Percentiles rank a stretch among this genome's conserved stretches.
phyloP scores from a whole-genome alignment of 2,797 vertebrate species.

The Lates japonicus region DNA sequence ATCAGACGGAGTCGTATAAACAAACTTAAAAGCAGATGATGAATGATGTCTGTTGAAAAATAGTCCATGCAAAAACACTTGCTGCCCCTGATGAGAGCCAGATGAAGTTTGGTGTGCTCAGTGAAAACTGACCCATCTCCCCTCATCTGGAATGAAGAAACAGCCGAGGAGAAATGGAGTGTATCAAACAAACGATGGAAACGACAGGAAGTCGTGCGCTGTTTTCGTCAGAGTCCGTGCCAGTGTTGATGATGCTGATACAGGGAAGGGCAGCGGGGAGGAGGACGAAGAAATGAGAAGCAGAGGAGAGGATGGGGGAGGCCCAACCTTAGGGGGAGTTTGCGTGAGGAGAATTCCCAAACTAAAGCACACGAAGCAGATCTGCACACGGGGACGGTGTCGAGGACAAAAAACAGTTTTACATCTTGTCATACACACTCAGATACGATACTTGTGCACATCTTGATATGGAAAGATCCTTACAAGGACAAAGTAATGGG shows the following conservation, averaged over 20 bases:
- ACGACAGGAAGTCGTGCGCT: slow-evolving; percentile 63
- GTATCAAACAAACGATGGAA: slow-evolving; percentile 74
- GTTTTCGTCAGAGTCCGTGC: slow-evolving; percentile 62
- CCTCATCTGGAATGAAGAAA: slow-evolving; percentile 70
- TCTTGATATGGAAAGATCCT: slow-evolving; percentile 30
- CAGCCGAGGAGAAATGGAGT: slow-evolving; percentile 67
- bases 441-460: slow-evolving; percentile 15
- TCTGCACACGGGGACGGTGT: not conserved
- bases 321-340: slow-evolving; percentile 51
- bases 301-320: slow-evolving; percentile 43
- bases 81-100: slow-evolving; percentile 73
- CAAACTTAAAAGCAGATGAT: slow-evolving; percentile 71
- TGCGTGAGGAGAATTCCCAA: slow-evolving; percentile 76
- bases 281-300: slow-evolving; percentile 51
- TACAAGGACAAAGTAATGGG: slow-evolving; percentile 65
- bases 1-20: slow-evolving; percentile 65
- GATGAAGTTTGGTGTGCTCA: slow-evolving; percentile 63
- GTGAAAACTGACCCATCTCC: slow-evolving; percentile 70
- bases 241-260: slow-evolving; percentile 60
- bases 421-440: slow-evolving; percentile 26
- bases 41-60: slow-evolving; percentile 74
- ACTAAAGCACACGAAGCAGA: slow-evolving; percentile 31
- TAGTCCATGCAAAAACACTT: slow-evolving; percentile 69
- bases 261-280: slow-evolving; percentile 26
- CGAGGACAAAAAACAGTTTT: slow-evolving; percentile 38